phyloP scores from a whole-genome alignment of 2,888 invertebrate genomes.

The Lycocerus yunnanus region DNA sequence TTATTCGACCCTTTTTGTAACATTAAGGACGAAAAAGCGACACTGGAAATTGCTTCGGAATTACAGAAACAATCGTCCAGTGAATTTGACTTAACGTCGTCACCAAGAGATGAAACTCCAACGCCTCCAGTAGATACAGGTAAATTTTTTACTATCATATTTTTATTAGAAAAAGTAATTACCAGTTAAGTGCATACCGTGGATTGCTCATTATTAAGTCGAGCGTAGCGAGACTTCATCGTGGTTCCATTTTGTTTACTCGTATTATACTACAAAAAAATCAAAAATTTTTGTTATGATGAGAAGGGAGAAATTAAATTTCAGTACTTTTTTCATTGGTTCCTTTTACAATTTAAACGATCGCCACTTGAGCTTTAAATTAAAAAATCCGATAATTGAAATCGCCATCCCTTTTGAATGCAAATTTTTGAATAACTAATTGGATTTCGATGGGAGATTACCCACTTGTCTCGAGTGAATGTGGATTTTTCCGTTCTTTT shows the following conservation, averaged over 20 bases:
- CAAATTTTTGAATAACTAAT: neutral
- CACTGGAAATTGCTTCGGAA: slow-evolving; percentile 43
- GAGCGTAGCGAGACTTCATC: too few relatives aligned
- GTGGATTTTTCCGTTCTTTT: neutral
- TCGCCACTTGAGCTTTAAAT: neutral
- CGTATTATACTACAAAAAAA: too few relatives aligned
- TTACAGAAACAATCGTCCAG: slow-evolving; percentile 43
- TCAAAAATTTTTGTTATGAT: too few relatives aligned
- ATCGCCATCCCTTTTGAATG: neutral
- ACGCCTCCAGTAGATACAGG: slow-evolving; percentile 65
- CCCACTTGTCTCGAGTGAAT: neutral
- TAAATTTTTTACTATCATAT: slow-evolving; percentile 46
- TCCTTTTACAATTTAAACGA: neutral
- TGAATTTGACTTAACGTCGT: slow-evolving; percentile 43
- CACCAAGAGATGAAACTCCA: slow-evolving; percentile 60
- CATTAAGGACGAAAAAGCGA: slow-evolving; percentile 44
- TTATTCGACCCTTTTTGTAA: slow-evolving; percentile 46
- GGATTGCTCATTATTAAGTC: too few relatives aligned
- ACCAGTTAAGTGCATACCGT: too few relatives aligned
- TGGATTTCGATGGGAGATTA: neutral
- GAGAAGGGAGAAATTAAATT: too few relatives aligned
- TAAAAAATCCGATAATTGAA: neutral
- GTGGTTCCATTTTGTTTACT: too few relatives aligned
- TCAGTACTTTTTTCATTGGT: neutral
- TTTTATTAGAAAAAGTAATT: too few relatives aligned